Percentiles rank a stretch among this genome's conserved stretches.
Evolutionary conservation across 2,113 vertebrate genomes (phyloP).

Genomic region (Paedocypris sp.): DNA sequence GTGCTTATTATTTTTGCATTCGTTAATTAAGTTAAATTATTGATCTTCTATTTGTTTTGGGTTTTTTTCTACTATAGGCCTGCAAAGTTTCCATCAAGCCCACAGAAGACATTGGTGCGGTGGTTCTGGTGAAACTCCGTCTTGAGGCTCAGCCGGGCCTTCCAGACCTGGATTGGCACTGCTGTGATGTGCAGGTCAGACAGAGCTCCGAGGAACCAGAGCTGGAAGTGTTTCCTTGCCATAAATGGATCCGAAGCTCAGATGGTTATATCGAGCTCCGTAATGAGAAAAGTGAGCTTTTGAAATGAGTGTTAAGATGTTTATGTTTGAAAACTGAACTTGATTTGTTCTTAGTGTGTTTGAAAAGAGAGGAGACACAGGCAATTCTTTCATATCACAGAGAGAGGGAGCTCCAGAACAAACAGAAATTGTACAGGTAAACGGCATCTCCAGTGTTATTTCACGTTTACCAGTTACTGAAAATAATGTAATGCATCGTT

Average conservation of each 20-base stretch:
- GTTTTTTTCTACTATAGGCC: constrained; percentile 23
- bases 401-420: constrained; percentile 37
- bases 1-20: no score
- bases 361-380: constrained; percentile 41
- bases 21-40: no score
- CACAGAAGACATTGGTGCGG: constrained; percentile 25
- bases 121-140: constrained; percentile 48
- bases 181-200: constrained; percentile 42
- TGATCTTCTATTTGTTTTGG: neutral
- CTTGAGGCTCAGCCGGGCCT: constrained; percentile 43
- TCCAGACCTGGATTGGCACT: constrained; percentile 53
- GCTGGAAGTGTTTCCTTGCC: constrained; percentile 42
- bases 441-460: neutral
- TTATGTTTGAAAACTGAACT: neutral
- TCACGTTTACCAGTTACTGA: neutral
- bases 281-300: constrained; percentile 35
- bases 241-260: constrained; percentile 45
- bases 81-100: constrained; percentile 24
- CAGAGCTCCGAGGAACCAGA: neutral
- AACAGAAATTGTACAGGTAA: constrained; percentile 46
- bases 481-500: neutral
- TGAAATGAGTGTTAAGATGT: no score
- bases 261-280: constrained; percentile 49
- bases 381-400: constrained; percentile 46
- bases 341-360: constrained; percentile 36